Base-by-base conservation (phyloP, 2,888 invertebrate species). In the Megamerina dolium region DNA sequence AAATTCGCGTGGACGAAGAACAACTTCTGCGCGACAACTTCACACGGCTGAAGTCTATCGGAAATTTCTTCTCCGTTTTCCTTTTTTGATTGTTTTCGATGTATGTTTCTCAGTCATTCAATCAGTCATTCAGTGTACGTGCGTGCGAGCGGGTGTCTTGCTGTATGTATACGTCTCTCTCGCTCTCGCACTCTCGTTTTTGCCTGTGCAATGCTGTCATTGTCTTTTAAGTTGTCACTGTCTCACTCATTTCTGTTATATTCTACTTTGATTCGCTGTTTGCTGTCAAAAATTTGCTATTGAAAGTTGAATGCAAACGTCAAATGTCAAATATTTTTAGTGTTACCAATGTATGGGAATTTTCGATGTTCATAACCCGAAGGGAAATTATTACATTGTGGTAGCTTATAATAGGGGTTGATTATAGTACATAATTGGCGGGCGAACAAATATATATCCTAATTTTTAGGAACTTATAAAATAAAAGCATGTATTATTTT, bases 1-100 rank as follows among this genome's bases (percentile, higher is more conserved):
- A 32, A 46, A 36, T 49, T 46, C 42, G 44, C 37, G 37, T 38
- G 45, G 46, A 45, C 49, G 41, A 43, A n/a, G n/a, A 43, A 45
- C 46, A 47, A 51, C 49, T 51, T 42, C 34, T 44, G 33, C 39
- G 46, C 48, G 45, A 52, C 52, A 47, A 47, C 46, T 53, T 51
- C 43, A 45, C 48, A 52, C 48, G 50, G 46, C 45, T 52, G 41
- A 53, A 51, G 23, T 51, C 46, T 48, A 51, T 49, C 37, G 50
- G 45, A 53, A 46, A 52, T 48, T 52, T 46, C 42, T 47, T 48
- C 49, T 46, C 35, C 43, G 35, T 50, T 52, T 49, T 16, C 36
- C 18, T 16, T 21, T 36, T 36, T 37, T 33, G 32, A 31, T 41
- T 37, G 27, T 33, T 32, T 43, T 32, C 42, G 12, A 36, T 30